Evolutionary conservation across 2,113 vertebrate species (phyloP).

Genomic region (Scartelaos histophorus): DNA sequence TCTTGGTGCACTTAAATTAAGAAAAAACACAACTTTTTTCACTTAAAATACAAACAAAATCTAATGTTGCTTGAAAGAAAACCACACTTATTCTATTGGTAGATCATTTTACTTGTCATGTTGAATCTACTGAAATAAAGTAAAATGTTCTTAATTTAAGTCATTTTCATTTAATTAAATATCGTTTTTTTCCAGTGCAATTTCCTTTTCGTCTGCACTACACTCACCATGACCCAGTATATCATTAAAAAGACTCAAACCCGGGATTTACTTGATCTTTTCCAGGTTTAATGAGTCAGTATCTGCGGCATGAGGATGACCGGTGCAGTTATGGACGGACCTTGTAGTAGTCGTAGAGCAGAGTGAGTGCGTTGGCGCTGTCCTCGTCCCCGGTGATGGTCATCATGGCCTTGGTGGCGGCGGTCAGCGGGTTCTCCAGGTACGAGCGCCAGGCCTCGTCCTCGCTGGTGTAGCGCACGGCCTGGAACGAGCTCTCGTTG

Average conservation of each 20-base stretch:
- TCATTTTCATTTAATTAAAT: too few species aligned
- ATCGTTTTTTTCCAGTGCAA: background rate
- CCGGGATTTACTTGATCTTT: too few species aligned
- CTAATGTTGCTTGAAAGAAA: too few species aligned
- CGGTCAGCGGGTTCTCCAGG: conserved; percentile 95
- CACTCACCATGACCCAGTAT: too few species aligned
- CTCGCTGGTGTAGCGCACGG: conserved; percentile 92
- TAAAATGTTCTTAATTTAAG: too few species aligned
- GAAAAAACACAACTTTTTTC: too few species aligned
- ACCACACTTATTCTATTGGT: too few species aligned
- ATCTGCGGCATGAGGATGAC: background rate
- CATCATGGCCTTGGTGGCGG: conserved; percentile 99
- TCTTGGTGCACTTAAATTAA: too few species aligned
- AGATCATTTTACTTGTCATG: too few species aligned
- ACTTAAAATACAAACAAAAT: too few species aligned
- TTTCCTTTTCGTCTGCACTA: background rate
- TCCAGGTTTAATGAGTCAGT: background rate
- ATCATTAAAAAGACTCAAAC: too few species aligned
- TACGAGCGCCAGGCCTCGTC: conserved; percentile 98
- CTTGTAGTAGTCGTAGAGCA: conserved; percentile 99
- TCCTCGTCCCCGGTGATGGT: conserved; percentile 98
- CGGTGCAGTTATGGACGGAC: conserved; percentile 57
- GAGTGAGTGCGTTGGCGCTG: conserved; percentile 92
- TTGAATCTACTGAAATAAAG: too few species aligned
- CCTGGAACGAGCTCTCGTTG: conserved; percentile 87